Percentiles rank a stretch among this genome's conserved stretches.
Evolutionary conservation across 2,797 vertebrate genomes (phyloP).

Genomic region (Micrastur ruficollis): DNA sequence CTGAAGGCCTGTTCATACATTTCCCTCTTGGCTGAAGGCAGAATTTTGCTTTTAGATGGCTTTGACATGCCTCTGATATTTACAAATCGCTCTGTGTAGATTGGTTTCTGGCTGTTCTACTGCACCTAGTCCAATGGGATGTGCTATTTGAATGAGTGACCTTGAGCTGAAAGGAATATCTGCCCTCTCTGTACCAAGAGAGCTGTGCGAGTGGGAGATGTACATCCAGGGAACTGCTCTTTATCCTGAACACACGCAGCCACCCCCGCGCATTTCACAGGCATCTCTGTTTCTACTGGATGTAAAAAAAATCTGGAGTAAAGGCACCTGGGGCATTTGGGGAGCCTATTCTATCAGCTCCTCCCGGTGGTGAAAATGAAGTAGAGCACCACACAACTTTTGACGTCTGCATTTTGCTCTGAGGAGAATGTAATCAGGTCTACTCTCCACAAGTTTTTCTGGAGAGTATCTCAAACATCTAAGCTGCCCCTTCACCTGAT

Average conservation of each 20-base stretch:
- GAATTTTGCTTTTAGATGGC: not conserved
- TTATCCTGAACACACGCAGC: not conserved
- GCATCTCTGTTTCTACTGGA: not conserved
- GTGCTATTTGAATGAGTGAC: not conserved
- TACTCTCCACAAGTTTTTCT: not conserved
- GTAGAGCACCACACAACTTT: not conserved
- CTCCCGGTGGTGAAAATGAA: not conserved
- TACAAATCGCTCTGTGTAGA: not conserved
- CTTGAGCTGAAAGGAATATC: not conserved
- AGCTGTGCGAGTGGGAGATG: not conserved
- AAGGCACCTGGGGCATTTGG: not conserved
- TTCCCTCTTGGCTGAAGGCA: not conserved
- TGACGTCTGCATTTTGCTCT: rapidly evolving
- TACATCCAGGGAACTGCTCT: not conserved
- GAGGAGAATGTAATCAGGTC: not conserved
- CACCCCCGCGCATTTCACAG: not conserved
- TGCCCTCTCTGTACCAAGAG: not conserved
- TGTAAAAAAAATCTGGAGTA: rapidly evolving
- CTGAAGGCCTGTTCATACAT: not conserved
- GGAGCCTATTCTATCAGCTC: not conserved
- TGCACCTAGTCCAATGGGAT: not conserved
- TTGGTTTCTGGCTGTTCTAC: not conserved
- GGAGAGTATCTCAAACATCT: not conserved
- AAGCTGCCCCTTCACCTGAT: not conserved
- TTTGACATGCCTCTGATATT: not conserved